phyloP scores from a whole-genome alignment of 2,113 vertebrate species.

The Pedionomus torquatus region DNA sequence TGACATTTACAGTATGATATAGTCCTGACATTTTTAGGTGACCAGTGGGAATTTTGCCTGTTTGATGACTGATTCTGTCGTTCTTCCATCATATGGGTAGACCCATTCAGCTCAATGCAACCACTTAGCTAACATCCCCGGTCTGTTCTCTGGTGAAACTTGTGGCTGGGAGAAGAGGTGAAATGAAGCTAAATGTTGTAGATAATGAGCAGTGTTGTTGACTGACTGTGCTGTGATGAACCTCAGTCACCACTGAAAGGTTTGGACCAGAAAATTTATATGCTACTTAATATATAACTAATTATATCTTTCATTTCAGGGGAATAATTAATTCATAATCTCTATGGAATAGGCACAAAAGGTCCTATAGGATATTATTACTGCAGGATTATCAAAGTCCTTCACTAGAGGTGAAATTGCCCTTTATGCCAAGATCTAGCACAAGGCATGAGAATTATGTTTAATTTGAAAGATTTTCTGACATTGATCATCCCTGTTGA shows the following conservation, averaged over 20 bases:
- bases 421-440: background rate
- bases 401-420: background rate
- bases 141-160: background rate
- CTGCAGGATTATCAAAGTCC: background rate
- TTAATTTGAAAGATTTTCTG: background rate
- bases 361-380: background rate
- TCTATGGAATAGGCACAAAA: background rate
- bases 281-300: background rate
- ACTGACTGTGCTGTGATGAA: background rate
- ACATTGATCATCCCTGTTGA: background rate
- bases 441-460: background rate
- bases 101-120: background rate
- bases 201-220: background rate
- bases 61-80: slow-evolving; percentile 42
- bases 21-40: slow-evolving; percentile 47
- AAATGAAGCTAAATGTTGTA: background rate
- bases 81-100: background rate
- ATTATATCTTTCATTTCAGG: background rate
- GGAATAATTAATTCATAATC: background rate
- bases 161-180: background rate
- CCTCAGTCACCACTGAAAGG: background rate
- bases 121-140: background rate
- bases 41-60: slow-evolving; percentile 17
- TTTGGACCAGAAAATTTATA: background rate
- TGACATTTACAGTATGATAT: slow-evolving; percentile 55